These are phyloP conservation scores for Frankliniella intonsa DNA, from an alignment of 2,888 invertebrate species.

Conservation along the genomic window DNA sequence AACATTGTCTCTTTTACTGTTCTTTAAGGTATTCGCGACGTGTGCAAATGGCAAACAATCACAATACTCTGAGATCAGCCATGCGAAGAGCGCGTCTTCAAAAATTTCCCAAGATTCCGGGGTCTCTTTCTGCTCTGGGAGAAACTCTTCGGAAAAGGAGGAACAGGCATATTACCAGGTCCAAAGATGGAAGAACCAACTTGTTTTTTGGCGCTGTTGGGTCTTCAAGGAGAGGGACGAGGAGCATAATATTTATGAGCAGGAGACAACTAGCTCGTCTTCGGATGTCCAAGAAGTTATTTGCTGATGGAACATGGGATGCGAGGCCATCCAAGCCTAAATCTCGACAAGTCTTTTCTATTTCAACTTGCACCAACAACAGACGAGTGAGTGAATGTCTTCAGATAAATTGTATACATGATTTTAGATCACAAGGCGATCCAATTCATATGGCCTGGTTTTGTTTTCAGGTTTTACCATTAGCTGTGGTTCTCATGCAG, in stretches of 20 bases:
- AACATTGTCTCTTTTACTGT: neutral
- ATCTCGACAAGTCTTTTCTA: neutral
- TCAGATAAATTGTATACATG: neutral
- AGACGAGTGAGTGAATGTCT: neutral
- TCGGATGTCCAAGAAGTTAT: neutral
- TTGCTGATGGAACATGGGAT: neutral
- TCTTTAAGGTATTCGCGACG: neutral
- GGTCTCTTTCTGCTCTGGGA: neutral
- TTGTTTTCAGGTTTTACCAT: neutral
- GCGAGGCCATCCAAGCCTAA: neutral
- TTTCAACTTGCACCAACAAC: neutral
- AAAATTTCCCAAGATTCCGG: neutral
- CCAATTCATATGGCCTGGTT: neutral
- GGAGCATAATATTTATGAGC: neutral
- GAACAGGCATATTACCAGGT: neutral
- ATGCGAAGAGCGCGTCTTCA: neutral
- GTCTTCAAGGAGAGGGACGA: neutral
- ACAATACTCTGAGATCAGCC: neutral
- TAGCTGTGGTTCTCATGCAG: neutral
- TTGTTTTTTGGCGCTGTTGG: neutral
- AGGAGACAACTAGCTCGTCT: neutral
- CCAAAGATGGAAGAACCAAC: neutral
- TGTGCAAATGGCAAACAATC: neutral
- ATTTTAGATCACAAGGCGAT: neutral
- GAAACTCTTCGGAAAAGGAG: neutral